Base-by-base conservation (phyloP, 2,113 vertebrate species). In the Marcusenius ussheri region DNA sequence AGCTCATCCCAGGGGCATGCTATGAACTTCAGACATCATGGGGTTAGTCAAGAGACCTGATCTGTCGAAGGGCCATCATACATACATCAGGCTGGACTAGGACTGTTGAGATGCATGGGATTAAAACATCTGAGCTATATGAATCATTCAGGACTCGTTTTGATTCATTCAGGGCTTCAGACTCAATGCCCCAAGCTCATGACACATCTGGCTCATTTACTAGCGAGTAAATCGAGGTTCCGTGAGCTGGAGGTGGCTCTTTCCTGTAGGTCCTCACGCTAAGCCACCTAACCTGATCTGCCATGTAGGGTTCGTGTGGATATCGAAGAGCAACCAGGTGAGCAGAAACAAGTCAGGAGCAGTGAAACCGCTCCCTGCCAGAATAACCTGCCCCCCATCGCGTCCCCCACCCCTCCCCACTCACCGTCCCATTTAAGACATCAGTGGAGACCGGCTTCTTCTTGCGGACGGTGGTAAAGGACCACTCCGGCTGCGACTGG, bases 401-500 rank as follows among this genome's bases (percentile, higher is more conserved):
- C 10, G 3, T 11, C 62, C 27, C 8, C n/a, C 27, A 13, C n/a
- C 62, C 10, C 1, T 7, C 51, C 9, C 46, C 49, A 95, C 96
- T 8, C 89, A 98, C 97, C 83, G 96, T 96, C 85, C 97, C 98
- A 7, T 98, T 99, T 91, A 97, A 96, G 24, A 98, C 95, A 91
- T 97, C 98, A 94, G 96, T 96, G 80, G 95, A 92, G 7, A 98
- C 97, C 0, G 97, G 95, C 91, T 99, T 99, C 94, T 98, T 98
- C 96, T 98, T 98, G n/a, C 98, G 95, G 88, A 99, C 97, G 0
- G 97, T 98, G 70, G 98, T 98, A 93, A 99, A 99, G 88, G 96
- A 97, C 98, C 98, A 99, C 92, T 97, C 95, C 50, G 97, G 95
- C 83, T 97, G 97, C 91, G 96, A 95, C 0, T 77, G 56, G 90